Percentiles rank a stretch among this genome's conserved stretches.
Conservation (phyloP, 2,113 vertebrate species). For the Eptesicus fuscus region DNA sequence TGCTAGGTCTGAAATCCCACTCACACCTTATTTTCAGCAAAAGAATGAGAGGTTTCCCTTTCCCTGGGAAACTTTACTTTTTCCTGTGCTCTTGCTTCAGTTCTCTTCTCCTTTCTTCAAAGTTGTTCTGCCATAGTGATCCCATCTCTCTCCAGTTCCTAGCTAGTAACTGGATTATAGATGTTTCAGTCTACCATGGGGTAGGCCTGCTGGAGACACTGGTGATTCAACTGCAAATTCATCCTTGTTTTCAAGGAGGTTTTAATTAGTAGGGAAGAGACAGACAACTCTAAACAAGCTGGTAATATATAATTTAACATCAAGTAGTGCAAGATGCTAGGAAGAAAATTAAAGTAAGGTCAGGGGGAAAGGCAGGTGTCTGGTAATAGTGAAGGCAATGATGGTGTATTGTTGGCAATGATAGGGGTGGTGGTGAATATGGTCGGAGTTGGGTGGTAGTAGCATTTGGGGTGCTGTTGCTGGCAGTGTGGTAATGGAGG, state of each 20-base stretch:
- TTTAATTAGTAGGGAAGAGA: neutral
- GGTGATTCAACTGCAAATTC: neutral
- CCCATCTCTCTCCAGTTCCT: neutral
- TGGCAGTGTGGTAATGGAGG: neutral
- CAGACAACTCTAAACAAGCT: neutral
- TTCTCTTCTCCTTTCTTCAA: neutral
- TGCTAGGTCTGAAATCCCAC: neutral
- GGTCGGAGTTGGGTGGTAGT: neutral
- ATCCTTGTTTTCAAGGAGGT: neutral
- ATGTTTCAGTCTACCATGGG: neutral
- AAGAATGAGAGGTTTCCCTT: neutral
- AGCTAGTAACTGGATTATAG: neutral
- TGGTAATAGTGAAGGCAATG: too few species aligned
- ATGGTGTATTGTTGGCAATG: neutral
- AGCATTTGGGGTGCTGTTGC: neutral
- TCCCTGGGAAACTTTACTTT: neutral
- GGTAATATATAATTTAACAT: neutral
- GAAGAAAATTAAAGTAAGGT: neutral
- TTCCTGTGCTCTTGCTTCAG: neutral
- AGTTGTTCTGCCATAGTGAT: neutral
- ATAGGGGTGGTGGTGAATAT: neutral
- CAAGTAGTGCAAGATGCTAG: too few species aligned
- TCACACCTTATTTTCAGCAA: neutral
- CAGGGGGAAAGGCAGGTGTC: accelerated
- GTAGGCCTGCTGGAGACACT: neutral